phyloP scores from a whole-genome alignment of 2,113 vertebrate genomes.

The Parotia lawesii region DNA sequence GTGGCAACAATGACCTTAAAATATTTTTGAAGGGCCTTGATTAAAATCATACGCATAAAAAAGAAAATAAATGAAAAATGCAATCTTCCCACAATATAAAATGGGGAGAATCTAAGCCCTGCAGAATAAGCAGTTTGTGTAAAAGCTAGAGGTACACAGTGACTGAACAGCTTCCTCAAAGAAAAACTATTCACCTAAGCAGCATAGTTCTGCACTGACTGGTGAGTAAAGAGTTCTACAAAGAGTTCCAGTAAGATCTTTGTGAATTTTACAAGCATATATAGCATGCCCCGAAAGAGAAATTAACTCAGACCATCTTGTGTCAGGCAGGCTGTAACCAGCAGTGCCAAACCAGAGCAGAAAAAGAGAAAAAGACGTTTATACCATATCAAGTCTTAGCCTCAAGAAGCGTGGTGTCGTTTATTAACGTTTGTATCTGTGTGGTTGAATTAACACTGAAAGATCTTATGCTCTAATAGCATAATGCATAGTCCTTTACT shows the following conservation, averaged over 20 bases:
- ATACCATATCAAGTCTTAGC: neutral
- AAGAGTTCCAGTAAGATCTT: neutral
- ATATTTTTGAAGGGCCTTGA: neutral
- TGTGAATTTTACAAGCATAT: neutral
- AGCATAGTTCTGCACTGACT: neutral
- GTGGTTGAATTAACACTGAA: neutral
- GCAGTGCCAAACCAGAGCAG: neutral
- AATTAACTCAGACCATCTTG: neutral
- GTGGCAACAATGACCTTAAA: neutral
- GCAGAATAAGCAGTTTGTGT: neutral
- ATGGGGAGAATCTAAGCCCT: neutral
- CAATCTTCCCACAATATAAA: neutral
- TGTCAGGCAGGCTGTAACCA: neutral
- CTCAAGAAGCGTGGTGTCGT: neutral
- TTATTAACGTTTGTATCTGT: neutral
- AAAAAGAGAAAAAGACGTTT: neutral
- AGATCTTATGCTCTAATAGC: neutral
- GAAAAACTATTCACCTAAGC: neutral
- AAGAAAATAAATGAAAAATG: neutral
- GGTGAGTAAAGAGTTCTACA: neutral
- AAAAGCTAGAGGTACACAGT: neutral
- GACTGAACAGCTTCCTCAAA: neutral
- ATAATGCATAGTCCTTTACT: neutral
- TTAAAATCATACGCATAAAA: neutral
- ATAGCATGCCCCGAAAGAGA: neutral